A percentile compares a stretch with the other conserved stretches of the same genome.
Evolutionary conservation across 2,888 invertebrate genomes (phyloP).

Genomic region (Cremastobaeus sp.): DNA sequence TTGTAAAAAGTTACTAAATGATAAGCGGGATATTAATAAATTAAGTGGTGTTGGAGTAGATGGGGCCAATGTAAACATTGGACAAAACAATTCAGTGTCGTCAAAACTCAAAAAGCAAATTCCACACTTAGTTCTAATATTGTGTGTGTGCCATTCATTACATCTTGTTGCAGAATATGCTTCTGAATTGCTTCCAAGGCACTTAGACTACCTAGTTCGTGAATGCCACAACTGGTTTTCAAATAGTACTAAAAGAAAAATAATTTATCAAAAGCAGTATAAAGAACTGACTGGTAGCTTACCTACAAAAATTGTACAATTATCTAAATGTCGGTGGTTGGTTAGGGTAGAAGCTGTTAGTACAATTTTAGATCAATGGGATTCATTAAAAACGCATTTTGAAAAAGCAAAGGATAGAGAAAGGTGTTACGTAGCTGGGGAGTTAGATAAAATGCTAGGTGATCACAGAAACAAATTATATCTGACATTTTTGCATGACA

Average conservation of each 20-base stretch:
- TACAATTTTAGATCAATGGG: constrained; percentile 54
- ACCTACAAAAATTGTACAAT: neutral
- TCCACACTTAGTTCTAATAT: constrained; percentile 3
- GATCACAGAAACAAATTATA: neutral
- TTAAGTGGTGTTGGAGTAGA: constrained; percentile 49
- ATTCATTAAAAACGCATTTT: constrained; percentile 65
- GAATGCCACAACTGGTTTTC: constrained; percentile 19
- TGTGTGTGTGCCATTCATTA: constrained; percentile 2
- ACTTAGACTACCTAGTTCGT: constrained; percentile 17
- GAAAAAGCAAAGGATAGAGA: constrained; percentile 56
- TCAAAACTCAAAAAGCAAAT: constrained; percentile 4
- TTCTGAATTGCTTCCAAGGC: constrained; percentile 5
- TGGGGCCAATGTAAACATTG: constrained; percentile 61
- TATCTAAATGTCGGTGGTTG: neutral
- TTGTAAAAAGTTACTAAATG: constrained; percentile 48
- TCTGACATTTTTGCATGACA: neutral
- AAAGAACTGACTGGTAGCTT: neutral
- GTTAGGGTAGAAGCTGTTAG: constrained; percentile 4
- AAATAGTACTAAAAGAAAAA: constrained; percentile 1
- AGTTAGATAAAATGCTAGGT: neutral
- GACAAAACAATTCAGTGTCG: constrained; percentile 56
- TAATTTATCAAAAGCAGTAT: neutral
- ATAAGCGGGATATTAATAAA: constrained; percentile 56
- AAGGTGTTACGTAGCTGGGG: constrained; percentile 54
- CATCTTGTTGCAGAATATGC: constrained; percentile 2